phyloP scores from a whole-genome alignment of 2,113 vertebrate genomes.

The Phylloscopus trochiloides region DNA sequence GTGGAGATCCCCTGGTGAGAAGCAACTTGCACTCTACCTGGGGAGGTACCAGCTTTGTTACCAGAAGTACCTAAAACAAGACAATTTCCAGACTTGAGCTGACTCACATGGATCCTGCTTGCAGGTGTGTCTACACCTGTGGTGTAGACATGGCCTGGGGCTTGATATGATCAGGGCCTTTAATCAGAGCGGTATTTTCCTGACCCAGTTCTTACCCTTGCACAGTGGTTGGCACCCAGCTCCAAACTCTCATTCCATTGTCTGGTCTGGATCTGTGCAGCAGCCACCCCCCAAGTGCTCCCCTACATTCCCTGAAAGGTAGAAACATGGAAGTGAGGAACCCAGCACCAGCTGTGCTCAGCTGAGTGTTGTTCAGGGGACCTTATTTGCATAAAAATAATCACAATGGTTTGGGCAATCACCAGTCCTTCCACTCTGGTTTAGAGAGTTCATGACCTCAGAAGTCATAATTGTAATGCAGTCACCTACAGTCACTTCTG shows the following conservation, averaged over 20 bases:
- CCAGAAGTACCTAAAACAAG: not conserved
- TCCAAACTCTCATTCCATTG: conserved; percentile 3
- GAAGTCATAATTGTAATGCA: not conserved
- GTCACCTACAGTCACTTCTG: not conserved
- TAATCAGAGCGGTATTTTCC: conserved; percentile 53
- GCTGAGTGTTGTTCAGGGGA: not conserved
- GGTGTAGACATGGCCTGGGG: conserved; percentile 46
- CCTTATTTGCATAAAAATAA: not conserved
- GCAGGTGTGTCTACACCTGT: conserved; percentile 50
- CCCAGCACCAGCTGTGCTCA: not conserved
- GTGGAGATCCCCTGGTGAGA: not conserved
- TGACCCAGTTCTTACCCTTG: conserved; percentile 34
- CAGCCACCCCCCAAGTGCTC: not conserved
- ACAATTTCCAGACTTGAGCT: not conserved
- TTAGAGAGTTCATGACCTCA: not conserved
- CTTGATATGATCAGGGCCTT: conserved; percentile 21
- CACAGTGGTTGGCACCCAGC: not conserved
- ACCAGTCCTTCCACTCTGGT: not conserved
- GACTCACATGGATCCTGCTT: conserved; percentile 14
- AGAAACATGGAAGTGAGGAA: not conserved
- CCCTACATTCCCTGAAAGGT: not conserved
- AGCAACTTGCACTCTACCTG: not conserved
- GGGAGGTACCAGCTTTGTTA: not conserved
- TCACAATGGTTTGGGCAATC: not conserved
- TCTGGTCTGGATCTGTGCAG: not conserved